These are phyloP conservation scores for Harpalus rubripes DNA, from an alignment of 2,888 invertebrate species.

Conservation along the genomic window DNA sequence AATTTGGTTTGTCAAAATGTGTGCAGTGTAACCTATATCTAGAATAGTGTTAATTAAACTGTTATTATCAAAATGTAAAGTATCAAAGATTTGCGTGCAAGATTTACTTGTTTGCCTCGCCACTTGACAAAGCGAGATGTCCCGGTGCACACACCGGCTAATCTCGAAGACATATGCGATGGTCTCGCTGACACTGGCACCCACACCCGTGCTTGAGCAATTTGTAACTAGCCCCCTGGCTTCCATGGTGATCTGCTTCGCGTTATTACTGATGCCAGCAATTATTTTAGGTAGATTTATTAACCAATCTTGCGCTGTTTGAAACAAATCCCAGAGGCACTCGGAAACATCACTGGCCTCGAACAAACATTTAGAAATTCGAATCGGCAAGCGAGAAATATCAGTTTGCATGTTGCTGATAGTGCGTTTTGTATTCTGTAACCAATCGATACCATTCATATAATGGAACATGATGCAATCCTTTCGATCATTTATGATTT, in stretches of 20 bases:
- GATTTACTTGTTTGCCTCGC: background rate
- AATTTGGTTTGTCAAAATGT: background rate
- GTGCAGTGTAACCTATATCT: background rate
- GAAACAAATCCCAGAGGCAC: background rate
- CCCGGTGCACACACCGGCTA: background rate
- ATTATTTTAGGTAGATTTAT: slow-evolving; percentile 9
- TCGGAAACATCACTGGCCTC: background rate
- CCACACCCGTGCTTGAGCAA: background rate
- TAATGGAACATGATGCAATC: background rate
- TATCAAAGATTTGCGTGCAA: background rate
- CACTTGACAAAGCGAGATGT: background rate
- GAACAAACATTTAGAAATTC: slow-evolving; percentile 15
- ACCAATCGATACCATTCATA: background rate
- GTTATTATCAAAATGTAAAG: background rate
- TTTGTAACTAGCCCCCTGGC: background rate
- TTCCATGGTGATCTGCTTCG: background rate
- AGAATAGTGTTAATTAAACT: background rate
- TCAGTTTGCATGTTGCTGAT: background rate
- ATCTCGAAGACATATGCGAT: background rate
- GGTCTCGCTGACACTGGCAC: background rate
- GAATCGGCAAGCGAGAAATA: background rate
- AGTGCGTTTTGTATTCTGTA: background rate
- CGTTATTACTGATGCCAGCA: background rate
- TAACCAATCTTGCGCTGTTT: background rate
- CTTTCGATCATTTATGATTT: background rate